These are phyloP conservation scores for Galeruca laticollis DNA, from an alignment of 2,888 invertebrate genomes.

Conservation along the genomic window DNA sequence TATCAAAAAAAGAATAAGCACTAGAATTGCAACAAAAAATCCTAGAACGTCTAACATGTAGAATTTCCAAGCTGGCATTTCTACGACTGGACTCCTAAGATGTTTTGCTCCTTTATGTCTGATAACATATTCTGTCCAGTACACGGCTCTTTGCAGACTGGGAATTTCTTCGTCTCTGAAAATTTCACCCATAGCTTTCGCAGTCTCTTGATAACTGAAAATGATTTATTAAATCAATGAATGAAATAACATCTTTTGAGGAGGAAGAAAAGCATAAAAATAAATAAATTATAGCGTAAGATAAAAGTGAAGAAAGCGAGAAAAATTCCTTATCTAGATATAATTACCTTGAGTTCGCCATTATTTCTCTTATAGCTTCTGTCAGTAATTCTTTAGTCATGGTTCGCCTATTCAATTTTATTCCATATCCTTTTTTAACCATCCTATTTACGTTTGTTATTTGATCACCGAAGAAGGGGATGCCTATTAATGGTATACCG, in stretches of 20 bases:
- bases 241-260: too few species aligned
- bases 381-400: constrained; percentile 57
- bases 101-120: constrained; percentile 53
- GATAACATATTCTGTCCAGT: constrained; percentile 59
- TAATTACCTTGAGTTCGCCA: constrained; percentile 44
- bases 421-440: constrained; percentile 58
- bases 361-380: constrained; percentile 54
- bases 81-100: constrained; percentile 47
- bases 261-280: too few species aligned
- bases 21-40: constrained; percentile 25
- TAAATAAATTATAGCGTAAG: too few species aligned
- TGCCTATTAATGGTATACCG: constrained; percentile 64
- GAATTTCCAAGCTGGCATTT: constrained; percentile 47
- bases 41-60: constrained; percentile 50
- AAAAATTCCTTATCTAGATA: not conserved
- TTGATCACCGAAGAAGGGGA: constrained; percentile 66
- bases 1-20: constrained; percentile 9
- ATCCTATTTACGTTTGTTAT: constrained; percentile 59
- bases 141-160: constrained; percentile 54
- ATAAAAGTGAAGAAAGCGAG: too few species aligned
- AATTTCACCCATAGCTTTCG: constrained; percentile 45
- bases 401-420: constrained; percentile 58
- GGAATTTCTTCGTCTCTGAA: constrained; percentile 53
- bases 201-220: constrained; percentile 48
- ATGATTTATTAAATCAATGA: too few species aligned